Percentiles rank a stretch among this genome's conserved stretches.
Conservation (phyloP, 2,797 vertebrate species). For the Benthosema pterotum region DNA sequence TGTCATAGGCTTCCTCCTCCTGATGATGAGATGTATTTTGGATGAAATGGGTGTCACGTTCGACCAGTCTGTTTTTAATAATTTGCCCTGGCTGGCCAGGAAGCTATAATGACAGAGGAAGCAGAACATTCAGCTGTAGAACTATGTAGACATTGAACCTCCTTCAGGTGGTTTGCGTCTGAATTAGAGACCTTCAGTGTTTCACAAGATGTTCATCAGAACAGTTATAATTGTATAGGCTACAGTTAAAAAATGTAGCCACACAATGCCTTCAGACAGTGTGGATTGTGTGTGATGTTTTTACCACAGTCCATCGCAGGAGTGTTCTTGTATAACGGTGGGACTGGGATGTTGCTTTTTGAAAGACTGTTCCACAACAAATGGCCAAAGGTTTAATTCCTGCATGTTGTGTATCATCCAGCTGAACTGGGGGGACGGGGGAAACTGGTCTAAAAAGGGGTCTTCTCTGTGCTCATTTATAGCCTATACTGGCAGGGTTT, state of each 20-base stretch:
- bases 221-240: not conserved
- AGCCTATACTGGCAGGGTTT: conserved; percentile 15
- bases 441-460: not conserved
- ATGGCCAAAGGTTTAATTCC: too few relatives aligned
- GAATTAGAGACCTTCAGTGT: conserved; percentile 10
- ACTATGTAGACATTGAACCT: not conserved
- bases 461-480: conserved; percentile 32
- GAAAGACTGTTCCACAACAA: too few relatives aligned
- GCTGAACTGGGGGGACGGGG: too few relatives aligned
- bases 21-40: too few relatives aligned
- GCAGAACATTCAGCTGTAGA: not conserved
- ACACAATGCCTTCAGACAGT: conserved; percentile 2
- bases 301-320: conserved; percentile 11
- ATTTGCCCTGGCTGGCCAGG: too few relatives aligned
- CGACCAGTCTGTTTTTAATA: too few relatives aligned
- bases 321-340: not conserved
- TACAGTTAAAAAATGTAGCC: too few relatives aligned
- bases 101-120: not conserved
- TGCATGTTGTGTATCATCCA: too few relatives aligned
- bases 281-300: conserved; percentile 11
- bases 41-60: too few relatives aligned
- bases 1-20: too few relatives aligned
- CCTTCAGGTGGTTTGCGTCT: conserved; percentile 15
- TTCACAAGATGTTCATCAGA: conserved; percentile 4
- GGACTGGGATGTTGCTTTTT: too few relatives aligned